Conservation (phyloP, 2,113 vertebrate genomes). For the Phocoena sinus region DNA sequence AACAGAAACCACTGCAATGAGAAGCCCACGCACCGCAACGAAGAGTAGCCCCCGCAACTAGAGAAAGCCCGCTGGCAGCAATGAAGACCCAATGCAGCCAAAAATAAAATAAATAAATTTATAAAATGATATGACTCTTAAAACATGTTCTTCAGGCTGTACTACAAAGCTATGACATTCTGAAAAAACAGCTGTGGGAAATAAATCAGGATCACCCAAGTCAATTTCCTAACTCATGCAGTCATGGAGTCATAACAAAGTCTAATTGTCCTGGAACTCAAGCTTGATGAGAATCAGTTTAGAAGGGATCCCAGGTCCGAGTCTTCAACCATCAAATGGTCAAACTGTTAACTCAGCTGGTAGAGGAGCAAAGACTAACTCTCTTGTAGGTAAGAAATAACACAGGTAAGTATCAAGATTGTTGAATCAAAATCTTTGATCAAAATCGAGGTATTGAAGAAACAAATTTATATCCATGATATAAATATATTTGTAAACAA, state of each 20-base stretch:
- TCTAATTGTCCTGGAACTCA: not conserved
- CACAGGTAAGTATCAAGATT: not conserved
- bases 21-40: too few species aligned
- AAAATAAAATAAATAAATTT: too few species aligned
- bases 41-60: too few species aligned
- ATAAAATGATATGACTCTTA: too few species aligned
- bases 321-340: not conserved
- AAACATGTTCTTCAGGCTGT: not conserved
- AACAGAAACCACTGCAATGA: too few species aligned
- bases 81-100: too few species aligned
- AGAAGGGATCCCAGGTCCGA: not conserved
- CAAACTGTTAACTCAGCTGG: not conserved
- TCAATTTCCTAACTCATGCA: not conserved
- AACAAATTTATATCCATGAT: not conserved
- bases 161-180: not conserved
- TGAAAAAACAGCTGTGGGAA: not conserved
- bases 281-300: not conserved
- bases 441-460: not conserved
- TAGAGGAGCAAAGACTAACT: not conserved
- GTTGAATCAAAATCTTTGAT: not conserved
- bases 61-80: too few species aligned
- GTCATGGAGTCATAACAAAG: not conserved
- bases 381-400: not conserved
- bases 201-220: not conserved
- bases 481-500: not conserved